phyloP scores from a whole-genome alignment of 2,797 vertebrate species.

The Macropodus opercularis region DNA sequence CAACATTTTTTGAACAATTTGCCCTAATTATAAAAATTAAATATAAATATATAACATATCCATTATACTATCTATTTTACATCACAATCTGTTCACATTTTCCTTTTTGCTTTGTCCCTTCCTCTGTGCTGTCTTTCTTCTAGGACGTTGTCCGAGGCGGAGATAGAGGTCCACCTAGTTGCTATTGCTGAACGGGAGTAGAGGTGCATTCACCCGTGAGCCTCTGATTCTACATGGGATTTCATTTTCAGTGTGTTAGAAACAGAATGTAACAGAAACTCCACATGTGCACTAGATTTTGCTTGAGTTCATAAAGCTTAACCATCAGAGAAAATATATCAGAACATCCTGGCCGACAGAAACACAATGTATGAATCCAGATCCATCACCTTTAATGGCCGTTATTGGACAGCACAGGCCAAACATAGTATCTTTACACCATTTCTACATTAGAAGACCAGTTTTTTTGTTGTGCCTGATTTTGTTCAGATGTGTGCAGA shows the following conservation, averaged over 20 bases:
- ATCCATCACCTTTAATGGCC: conserved; percentile 2
- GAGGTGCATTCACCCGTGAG: neutral
- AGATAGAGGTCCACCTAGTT: conserved; percentile 78
- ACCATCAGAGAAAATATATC: conserved; percentile 10
- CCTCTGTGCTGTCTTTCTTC: neutral
- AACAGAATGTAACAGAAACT: neutral
- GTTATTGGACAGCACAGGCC: neutral
- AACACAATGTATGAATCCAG: conserved; percentile 4
- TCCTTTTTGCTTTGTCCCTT: neutral
- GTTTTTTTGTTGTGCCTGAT: neutral
- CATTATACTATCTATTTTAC: neutral
- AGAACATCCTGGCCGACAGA: no score
- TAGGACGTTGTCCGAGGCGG: conserved; percentile 76
- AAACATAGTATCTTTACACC: neutral
- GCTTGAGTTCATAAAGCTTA: neutral
- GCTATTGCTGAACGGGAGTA: conserved; percentile 84
- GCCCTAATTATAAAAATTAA: no score
- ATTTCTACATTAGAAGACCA: neutral
- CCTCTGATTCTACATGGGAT: neutral
- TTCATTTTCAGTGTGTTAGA: neutral
- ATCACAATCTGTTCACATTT: neutral
- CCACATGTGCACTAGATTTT: neutral
- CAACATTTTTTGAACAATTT: no score
- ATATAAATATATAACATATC: no score
- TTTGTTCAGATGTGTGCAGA: neutral